phyloP scores from a whole-genome alignment of 2,797 vertebrate genomes.

The Lepilemur septentrionalis region DNA sequence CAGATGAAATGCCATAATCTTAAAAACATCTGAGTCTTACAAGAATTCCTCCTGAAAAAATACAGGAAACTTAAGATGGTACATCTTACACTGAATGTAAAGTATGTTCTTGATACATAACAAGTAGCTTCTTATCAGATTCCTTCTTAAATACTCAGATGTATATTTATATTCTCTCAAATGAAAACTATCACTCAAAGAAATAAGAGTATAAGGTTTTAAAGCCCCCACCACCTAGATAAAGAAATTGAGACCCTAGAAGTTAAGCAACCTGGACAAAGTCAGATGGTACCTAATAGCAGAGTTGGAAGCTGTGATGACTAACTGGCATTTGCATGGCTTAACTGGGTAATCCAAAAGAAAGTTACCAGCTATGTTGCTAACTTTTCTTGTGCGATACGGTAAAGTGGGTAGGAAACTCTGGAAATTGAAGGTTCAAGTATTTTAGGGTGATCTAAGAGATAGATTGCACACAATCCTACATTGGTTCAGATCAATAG shows the following conservation, averaged over 20 bases:
- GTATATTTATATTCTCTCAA: conserved; percentile 17
- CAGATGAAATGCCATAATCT: conserved; percentile 42
- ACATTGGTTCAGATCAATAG: neutral
- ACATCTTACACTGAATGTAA: neutral
- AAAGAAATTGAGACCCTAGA: conserved; percentile 8
- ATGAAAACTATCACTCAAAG: conserved; percentile 43
- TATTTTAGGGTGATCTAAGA: conserved; percentile 33
- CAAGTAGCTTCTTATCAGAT: neutral
- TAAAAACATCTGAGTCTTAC: conserved; percentile 35
- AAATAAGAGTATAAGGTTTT: neutral
- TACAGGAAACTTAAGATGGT: neutral
- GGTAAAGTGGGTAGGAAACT: neutral
- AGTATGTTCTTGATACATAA: conserved; percentile 1
- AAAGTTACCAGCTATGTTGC: neutral
- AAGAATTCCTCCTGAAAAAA: conserved; percentile 33
- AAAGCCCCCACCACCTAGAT: neutral
- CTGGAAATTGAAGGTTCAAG: neutral
- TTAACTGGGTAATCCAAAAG: neutral
- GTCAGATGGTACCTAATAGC: neutral
- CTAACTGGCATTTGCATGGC: neutral
- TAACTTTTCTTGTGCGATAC: neutral
- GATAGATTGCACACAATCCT: neutral
- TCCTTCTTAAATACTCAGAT: conserved; percentile 29
- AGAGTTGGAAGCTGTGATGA: neutral
- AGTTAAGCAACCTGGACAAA: neutral